Evolutionary conservation across 2,797 vertebrate species (phyloP).

Genomic region (Pseudomugil gertrudae): DNA sequence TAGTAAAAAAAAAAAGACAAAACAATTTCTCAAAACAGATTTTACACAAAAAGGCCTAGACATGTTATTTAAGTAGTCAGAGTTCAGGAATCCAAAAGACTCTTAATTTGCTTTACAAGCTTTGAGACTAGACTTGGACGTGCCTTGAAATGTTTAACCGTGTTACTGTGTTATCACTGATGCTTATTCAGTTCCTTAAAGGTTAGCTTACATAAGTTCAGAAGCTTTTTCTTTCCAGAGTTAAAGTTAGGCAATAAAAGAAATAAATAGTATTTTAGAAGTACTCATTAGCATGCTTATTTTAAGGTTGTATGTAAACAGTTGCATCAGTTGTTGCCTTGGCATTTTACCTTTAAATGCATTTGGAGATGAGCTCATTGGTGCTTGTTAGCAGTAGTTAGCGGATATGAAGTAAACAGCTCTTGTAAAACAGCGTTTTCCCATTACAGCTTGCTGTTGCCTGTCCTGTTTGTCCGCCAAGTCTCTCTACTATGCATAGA

Average conservation of each 20-base stretch:
- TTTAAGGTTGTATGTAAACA: conserved; percentile 7
- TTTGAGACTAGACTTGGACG: background rate
- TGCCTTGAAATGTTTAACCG: background rate
- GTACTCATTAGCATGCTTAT: conserved; percentile 3
- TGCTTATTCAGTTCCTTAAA: background rate
- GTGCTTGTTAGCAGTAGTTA: conserved; percentile 52
- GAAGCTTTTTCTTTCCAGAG: background rate
- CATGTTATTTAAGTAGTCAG: background rate
- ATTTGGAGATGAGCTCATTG: conserved; percentile 55
- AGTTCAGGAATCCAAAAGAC: background rate
- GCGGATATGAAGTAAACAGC: conserved; percentile 54
- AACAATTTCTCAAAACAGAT: background rate
- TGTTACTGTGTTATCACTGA: background rate
- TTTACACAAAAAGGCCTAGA: background rate
- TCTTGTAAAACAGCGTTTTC: conserved; percentile 54
- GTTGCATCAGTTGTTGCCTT: conserved; percentile 10
- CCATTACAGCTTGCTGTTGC: conserved; percentile 52
- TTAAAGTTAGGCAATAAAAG: background rate
- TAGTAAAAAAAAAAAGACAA: too few species aligned
- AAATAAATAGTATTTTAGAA: background rate
- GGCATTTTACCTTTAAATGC: conserved; percentile 20
- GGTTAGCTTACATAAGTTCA: background rate
- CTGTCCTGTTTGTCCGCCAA: conserved; percentile 67
- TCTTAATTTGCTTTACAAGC: background rate
- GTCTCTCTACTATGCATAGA: conserved; percentile 63